phyloP scores from a whole-genome alignment of 2,888 invertebrate species.

The Drosophila tanythrix region DNA sequence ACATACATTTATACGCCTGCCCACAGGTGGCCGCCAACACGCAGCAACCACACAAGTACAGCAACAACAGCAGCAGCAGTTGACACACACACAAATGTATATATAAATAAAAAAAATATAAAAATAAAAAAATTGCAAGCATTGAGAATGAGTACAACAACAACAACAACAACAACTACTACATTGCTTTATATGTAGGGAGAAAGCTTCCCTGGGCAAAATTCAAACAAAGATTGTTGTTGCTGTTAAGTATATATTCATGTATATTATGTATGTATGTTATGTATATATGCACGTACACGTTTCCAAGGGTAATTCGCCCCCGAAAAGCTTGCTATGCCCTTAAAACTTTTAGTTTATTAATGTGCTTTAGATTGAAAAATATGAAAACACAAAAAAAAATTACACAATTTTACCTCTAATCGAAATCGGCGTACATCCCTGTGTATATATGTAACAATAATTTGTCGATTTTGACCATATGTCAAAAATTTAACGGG shows the following conservation, averaged over 20 bases:
- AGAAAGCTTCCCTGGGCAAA: slow-evolving; percentile 33
- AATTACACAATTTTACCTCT: neutral
- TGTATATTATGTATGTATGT: neutral
- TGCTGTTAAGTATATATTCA: neutral
- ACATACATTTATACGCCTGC: slow-evolving; percentile 17
- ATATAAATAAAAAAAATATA: neutral
- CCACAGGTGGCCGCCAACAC: slow-evolving; percentile 62
- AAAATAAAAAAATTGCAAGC: neutral
- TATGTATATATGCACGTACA: neutral
- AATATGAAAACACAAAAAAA: neutral
- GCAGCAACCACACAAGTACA: slow-evolving; percentile 29
- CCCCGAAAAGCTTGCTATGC: neutral
- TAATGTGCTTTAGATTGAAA: neutral
- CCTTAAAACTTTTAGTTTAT: neutral
- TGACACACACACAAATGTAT: slow-evolving; percentile 14
- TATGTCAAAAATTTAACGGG: neutral
- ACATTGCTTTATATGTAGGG: slow-evolving; percentile 8
- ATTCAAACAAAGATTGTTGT: slow-evolving; percentile 20
- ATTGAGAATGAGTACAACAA: neutral
- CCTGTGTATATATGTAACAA: neutral
- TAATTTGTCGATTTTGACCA: neutral
- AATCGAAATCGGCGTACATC: neutral
- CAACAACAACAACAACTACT: neutral
- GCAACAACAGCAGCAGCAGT: slow-evolving; percentile 10
- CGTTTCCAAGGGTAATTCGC: neutral